phyloP scores from a whole-genome alignment of 2,888 invertebrate species.

The Norana najaformis region DNA sequence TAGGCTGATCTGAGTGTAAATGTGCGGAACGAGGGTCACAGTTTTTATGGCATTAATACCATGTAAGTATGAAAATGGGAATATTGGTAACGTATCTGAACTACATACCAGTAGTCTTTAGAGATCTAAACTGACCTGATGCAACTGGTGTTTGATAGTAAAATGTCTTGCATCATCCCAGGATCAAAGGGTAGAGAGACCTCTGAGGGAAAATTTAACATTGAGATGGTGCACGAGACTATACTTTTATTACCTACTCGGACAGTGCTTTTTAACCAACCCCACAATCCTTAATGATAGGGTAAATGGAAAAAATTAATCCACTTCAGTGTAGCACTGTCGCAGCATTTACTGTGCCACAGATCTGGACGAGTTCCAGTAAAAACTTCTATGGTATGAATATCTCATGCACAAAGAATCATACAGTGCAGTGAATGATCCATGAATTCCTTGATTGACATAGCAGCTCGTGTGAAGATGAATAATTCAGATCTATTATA shows the following conservation, averaged over 20 bases:
- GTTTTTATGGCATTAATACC: slow-evolving; percentile 7
- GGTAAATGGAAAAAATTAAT: too few species aligned
- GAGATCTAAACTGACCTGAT: not conserved
- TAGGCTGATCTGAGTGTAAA: slow-evolving; percentile 13
- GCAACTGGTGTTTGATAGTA: not conserved
- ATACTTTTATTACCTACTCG: too few species aligned
- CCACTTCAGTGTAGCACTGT: too few species aligned
- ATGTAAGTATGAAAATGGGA: not conserved
- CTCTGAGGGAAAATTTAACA: too few species aligned
- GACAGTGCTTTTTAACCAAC: too few species aligned
- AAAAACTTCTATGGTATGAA: not conserved
- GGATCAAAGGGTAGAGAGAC: not conserved
- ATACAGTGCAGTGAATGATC: not conserved
- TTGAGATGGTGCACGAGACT: too few species aligned
- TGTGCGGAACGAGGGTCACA: slow-evolving; percentile 5
- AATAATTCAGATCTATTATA: too few species aligned
- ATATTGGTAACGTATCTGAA: not conserved
- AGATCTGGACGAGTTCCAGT: not conserved
- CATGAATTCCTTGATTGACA: too few species aligned
- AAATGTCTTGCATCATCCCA: not conserved
- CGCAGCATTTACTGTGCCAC: too few species aligned
- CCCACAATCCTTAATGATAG: too few species aligned
- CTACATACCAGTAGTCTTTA: not conserved
- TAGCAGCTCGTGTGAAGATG: too few species aligned
- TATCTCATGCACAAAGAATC: not conserved